Base-by-base conservation (phyloP, 1,140 invertebrate genomes). In the Cepaea nemoralis region DNA sequence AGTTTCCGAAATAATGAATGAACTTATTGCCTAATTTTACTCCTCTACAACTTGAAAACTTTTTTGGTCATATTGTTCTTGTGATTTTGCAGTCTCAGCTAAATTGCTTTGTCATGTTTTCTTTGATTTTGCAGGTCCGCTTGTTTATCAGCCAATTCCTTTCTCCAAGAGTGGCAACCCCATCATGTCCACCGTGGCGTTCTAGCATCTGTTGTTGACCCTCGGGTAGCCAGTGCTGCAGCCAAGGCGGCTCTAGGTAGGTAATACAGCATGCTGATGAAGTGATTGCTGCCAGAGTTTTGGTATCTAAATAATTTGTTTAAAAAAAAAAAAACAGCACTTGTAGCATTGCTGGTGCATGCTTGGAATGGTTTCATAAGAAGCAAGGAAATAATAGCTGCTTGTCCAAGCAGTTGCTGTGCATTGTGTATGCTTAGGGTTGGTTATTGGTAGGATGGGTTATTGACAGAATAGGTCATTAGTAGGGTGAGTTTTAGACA, bases 151-250 rank as follows among this genome's bases (percentile, higher is more conserved):
- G 91, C 98, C 98, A 0, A 95, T 99, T 83, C 98, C 98, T 3
- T 99, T 99, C 92, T 99, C 97, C 85, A 92, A 93, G 92, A 94
- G 95, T 39, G 99, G 98, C 39, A 99, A 99, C 93, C 99, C 98
- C 0, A 98, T 99, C 37, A 99, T 99, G 98, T 99, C 98, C 10
- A 99, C 98, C 0, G 98, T 99, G 2, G 98, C 98, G 5, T 99
- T 99, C 92, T 99, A 31, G 98, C 99, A 0, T 99, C 98, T 0
- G 97, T 99, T 0, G 98, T 99, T 6, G 98, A 99, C 93, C 98
- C 98, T 0, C 93, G 98, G 83, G 97, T 99, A 22, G 98, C 98
- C 1, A 95, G 97, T 39, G 96, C 97, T 37, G 98, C 98, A 37
- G 97, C 98, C 0, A 98, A 98, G 90, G 97, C 99, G 24, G 98